Evolutionary conservation across 2,888 invertebrate genomes (phyloP).

Genomic region (Meganola albula): DNA sequence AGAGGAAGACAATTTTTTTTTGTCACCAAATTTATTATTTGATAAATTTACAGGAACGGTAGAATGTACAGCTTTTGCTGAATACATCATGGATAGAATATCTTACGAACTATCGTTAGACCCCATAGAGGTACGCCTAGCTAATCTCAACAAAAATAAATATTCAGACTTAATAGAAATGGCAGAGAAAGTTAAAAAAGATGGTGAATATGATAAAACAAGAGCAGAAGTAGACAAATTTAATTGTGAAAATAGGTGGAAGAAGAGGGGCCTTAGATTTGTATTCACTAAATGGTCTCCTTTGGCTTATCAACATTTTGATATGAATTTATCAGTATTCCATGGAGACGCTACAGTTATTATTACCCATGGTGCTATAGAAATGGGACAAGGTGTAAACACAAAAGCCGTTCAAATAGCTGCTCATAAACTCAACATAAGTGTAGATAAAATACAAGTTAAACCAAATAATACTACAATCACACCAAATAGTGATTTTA

Average conservation of each 20-base stretch:
- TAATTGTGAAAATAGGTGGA: constrained; percentile 82
- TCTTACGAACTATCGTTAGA: constrained; percentile 70
- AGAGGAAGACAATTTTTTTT: too few relatives aligned
- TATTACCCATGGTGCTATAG: constrained; percentile 81
- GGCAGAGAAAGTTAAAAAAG: constrained; percentile 67
- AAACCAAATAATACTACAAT: constrained; percentile 23
- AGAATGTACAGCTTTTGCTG: constrained; percentile 74
- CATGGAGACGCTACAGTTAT: constrained; percentile 81
- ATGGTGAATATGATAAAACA: constrained; percentile 71
- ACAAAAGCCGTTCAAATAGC: constrained; percentile 84
- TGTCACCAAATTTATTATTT: not conserved
- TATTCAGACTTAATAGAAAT: constrained; percentile 50
- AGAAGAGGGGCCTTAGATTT: constrained; percentile 80
- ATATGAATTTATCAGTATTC: constrained; percentile 79
- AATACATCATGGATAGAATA: constrained; percentile 81
- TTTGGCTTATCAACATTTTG: constrained; percentile 36
- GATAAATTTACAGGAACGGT: constrained; percentile 48
- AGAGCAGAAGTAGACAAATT: constrained; percentile 67
- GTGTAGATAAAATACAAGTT: constrained; percentile 21
- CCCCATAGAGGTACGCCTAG: constrained; percentile 72
- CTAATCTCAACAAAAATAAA: constrained; percentile 57
- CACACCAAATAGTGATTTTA: constrained; percentile 17
- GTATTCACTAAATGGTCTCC: constrained; percentile 79
- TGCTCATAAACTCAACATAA: constrained; percentile 17
- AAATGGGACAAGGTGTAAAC: constrained; percentile 87